Base-by-base conservation (phyloP, 2,888 invertebrate species). In the Dicycla oo region DNA sequence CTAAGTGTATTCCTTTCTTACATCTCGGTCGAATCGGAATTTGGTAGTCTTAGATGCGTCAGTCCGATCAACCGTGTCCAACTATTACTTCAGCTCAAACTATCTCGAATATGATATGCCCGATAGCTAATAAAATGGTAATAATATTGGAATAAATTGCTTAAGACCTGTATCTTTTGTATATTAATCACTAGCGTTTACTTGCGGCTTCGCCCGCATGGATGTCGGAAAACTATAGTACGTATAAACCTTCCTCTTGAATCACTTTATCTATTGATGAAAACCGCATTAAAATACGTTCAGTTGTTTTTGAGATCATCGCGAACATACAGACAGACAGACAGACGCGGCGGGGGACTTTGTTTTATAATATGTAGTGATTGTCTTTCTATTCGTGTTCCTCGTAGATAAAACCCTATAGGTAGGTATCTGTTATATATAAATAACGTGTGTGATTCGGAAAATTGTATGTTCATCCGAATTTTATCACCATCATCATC, bases 1-100 rank as follows among this genome's bases (percentile, higher is more conserved):
- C 18, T n/a, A 4, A 3, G 8, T 38, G 10, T 18, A 53, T 20
- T 74, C n/a, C 0, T 30, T 75, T 75, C 68, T 54, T 56, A 76
- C 15, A 54, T 47, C 23, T 47, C 4, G 51, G 45, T 38, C n/a
- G 20, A 63, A 10, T n/a, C 1, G 60, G 63, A 67, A 72, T 75
- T 84, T 66, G 60, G 57, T 64, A 66, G 73, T 83, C 68, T 80
- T 84, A 77, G 69, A 73, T 82, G 68, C 69, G 68, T 68, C 61
- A 69, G 75, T 69, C 57, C 54, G 38, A 75, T 84, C 67, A 68
- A 85, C 63, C 71, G 71, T 70, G 40, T 49, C 60, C 40, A 72
- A 78, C 71, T 72, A 84, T 72, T 81, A 71, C 51, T 81, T 78
- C 68, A 62, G 57, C 72, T 71, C 60, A 67, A 80, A 76, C 72